Conservation (phyloP, 2,888 invertebrate species). For the Nesidiocoris tenuis region DNA sequence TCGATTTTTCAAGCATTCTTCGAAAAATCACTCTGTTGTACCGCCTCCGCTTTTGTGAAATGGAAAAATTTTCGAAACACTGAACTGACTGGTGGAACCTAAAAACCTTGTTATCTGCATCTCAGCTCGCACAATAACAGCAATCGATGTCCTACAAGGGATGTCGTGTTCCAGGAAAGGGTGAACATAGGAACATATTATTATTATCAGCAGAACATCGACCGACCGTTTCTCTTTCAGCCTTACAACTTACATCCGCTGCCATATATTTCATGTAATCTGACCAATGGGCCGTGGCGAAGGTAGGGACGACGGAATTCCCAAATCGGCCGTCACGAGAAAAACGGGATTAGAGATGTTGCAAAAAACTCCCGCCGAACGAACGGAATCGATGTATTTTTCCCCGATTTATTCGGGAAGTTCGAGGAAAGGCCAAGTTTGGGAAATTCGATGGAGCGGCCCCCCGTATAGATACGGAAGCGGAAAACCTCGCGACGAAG, state of each 20-base stretch:
- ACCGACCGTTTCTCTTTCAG: not conserved
- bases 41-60: too few species aligned
- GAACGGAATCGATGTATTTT: not conserved
- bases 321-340: not conserved
- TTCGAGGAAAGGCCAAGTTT: too few species aligned
- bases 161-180: too few species aligned
- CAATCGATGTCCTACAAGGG: too few species aligned
- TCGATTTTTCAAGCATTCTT: too few species aligned
- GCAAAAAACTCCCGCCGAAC: not conserved
- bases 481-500: not conserved
- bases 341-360: not conserved
- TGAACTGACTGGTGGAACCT: too few species aligned
- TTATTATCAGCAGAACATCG: too few species aligned
- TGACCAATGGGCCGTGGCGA: not conserved
- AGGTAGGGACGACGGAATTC: not conserved
- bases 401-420: not conserved
- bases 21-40: too few species aligned
- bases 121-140: too few species aligned
- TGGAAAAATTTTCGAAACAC: too few species aligned
- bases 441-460: not conserved
- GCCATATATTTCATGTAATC: not conserved
- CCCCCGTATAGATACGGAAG: not conserved
- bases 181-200: too few species aligned
- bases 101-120: too few species aligned
- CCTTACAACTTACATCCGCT: not conserved